Evolutionary conservation across 1,140 invertebrate genomes (phyloP), one percentile per base, ranked within the genome.

Genomic region (Diabrotica virgifera): DNA sequence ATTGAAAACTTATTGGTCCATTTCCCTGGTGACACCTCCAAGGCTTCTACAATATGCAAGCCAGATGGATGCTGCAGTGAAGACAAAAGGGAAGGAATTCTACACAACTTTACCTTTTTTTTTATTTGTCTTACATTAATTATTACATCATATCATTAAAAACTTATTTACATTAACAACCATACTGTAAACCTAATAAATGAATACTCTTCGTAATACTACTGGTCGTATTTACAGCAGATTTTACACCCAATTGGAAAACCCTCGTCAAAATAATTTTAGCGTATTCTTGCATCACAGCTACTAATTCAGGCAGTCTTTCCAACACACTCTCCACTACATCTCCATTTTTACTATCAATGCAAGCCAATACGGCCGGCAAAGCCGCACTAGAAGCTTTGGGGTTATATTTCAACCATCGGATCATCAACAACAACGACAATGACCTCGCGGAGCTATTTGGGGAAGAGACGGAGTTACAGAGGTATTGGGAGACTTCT

Each of bases 101-200:
- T n/a, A n/a, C n/a, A n/a, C n/a, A n/a, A n/a, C n/a, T n/a, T n/a
- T n/a, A n/a, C n/a, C n/a, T n/a, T n/a, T n/a, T n/a, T n/a, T n/a
- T 24, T 24, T 24, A 24, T 24, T 24, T 24, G 24, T 24, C 24
- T 24, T 24, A 24, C 24, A 24, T 24, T 24, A 24, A 24, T 24
- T 4, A 24, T 24, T 24, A 24, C 24, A 24, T 24, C 24, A 4
- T 24, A 24, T 24, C 24, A 24, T 24, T 24, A 24, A 24, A 24
- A 24, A 24, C 1, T 24, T 24, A 24, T 24, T 2, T 24, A 24
- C 24, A n/a, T 24, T 81, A 93, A 81, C 89, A 92, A 36, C 90
- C 92, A 74, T 89, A 85, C 74, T 95, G 93, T 53, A 89, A 83
- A 80, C 94, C 93, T 52, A 96, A 83, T 46, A 94, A 82, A 68